Percentiles rank a stretch among this genome's conserved stretches.
phyloP scores from a whole-genome alignment of 2,113 vertebrate species.

The Hyaena hyaena region DNA sequence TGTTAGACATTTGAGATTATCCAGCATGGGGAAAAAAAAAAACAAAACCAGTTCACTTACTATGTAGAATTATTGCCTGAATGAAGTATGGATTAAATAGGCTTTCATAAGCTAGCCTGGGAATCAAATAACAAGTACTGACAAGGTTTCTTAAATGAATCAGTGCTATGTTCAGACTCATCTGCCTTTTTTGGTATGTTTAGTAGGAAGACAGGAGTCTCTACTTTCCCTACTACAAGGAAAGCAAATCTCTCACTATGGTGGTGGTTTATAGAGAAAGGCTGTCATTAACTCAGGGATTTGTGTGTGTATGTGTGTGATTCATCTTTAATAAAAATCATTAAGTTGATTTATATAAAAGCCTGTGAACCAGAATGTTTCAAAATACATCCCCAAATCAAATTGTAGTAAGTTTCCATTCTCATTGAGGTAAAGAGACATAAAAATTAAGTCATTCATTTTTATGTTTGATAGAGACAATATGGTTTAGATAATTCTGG shows the following conservation, averaged over 20 bases:
- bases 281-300: background rate
- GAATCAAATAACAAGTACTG: background rate
- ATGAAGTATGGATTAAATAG: background rate
- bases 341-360: background rate
- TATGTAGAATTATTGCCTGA: background rate
- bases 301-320: background rate
- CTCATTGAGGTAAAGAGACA: background rate
- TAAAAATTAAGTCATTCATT: constrained; percentile 56
- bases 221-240: background rate
- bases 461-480: constrained; percentile 87
- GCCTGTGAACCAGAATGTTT: constrained; percentile 15
- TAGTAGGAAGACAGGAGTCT: background rate
- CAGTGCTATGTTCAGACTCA: background rate
- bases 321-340: constrained; percentile 47
- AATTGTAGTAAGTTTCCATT: background rate
- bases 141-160: background rate
- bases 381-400: constrained; percentile 9
- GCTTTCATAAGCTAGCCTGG: background rate
- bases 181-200: background rate
- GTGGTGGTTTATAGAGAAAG: background rate
- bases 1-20: constrained; percentile 27
- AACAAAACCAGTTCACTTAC: constrained; percentile 28
- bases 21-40: background rate
- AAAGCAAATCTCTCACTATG: background rate
- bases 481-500: constrained; percentile 94